phyloP scores from a whole-genome alignment of 2,797 vertebrate genomes.

The Hipposideros larvatus region DNA sequence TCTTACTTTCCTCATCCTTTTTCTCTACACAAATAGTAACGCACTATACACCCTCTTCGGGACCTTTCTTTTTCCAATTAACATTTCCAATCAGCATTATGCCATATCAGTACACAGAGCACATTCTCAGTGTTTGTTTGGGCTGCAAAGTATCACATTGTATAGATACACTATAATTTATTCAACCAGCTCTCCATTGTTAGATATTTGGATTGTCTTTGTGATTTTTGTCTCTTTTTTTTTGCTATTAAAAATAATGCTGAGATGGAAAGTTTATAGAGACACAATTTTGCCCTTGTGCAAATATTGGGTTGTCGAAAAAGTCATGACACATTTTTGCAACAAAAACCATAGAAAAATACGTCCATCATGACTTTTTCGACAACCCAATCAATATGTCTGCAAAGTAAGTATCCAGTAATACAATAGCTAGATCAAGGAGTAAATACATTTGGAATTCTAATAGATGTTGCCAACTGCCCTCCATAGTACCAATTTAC shows the following conservation, averaged over 20 bases:
- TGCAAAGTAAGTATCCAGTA: background rate
- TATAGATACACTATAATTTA: background rate
- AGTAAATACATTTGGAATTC: background rate
- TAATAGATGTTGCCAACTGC: background rate
- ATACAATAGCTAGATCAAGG: background rate
- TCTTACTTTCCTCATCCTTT: background rate
- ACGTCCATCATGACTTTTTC: no score
- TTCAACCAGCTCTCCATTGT: background rate
- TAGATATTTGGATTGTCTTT: background rate
- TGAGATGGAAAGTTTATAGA: background rate
- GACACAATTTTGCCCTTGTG: background rate
- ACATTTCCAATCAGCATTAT: background rate
- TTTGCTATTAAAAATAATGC: background rate
- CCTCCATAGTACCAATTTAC: background rate
- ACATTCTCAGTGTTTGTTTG: background rate
- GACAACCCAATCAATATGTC: background rate
- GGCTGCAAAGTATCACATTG: background rate
- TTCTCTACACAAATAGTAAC: background rate
- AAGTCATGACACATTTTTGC: no score
- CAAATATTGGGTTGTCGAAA: background rate
- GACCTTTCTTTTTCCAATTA: background rate
- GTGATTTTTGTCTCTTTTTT: background rate
- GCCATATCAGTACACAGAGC: background rate
- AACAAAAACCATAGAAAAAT: no score
- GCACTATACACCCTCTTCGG: background rate